A percentile compares a stretch with the other conserved stretches of the same genome.
Conservation (phyloP, 2,888 invertebrate species). For the Schrankia costaestrigalis region DNA sequence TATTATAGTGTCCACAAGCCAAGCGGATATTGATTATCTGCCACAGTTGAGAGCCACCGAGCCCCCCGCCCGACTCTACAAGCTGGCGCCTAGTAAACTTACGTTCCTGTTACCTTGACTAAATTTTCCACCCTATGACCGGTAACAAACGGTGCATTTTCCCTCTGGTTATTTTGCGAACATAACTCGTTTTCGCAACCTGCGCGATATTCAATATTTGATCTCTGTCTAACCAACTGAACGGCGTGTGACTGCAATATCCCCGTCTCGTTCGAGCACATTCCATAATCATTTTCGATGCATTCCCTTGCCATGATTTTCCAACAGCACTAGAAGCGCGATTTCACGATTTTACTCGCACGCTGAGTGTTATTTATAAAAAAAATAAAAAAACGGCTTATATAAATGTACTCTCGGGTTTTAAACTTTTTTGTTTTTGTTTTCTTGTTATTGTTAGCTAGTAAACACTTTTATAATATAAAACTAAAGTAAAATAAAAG, state of each 20-base stretch:
- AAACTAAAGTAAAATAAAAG: too few species aligned
- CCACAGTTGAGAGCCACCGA: conserved; percentile 79
- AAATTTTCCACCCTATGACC: conserved; percentile 54
- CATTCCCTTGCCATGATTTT: conserved; percentile 79
- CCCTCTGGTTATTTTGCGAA: conserved; percentile 26
- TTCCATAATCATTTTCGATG: conserved; percentile 79
- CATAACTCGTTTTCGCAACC: conserved; percentile 52
- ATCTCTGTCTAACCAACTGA: conserved; percentile 79
- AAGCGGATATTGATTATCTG: conserved; percentile 83
- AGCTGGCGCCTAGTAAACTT: conserved; percentile 44
- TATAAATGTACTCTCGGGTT: too few species aligned
- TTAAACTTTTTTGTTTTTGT: too few species aligned
- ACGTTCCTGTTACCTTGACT: conserved; percentile 32
- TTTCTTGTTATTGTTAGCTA: too few species aligned
- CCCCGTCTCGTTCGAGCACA: conserved; percentile 69
- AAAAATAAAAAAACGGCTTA: neutral
- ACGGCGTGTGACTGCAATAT: conserved; percentile 70
- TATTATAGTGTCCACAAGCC: conserved; percentile 81
- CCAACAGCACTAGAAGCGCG: conserved; percentile 60
- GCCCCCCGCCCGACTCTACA: conserved; percentile 54
- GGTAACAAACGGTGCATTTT: conserved; percentile 51
- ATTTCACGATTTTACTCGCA: conserved; percentile 38
- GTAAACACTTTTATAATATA: too few species aligned
- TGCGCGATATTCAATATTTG: conserved; percentile 75
- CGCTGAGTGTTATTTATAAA: conserved; percentile 36